Base-by-base conservation (phyloP, 2,113 vertebrate species). In the Ceyx cyanopectus region DNA sequence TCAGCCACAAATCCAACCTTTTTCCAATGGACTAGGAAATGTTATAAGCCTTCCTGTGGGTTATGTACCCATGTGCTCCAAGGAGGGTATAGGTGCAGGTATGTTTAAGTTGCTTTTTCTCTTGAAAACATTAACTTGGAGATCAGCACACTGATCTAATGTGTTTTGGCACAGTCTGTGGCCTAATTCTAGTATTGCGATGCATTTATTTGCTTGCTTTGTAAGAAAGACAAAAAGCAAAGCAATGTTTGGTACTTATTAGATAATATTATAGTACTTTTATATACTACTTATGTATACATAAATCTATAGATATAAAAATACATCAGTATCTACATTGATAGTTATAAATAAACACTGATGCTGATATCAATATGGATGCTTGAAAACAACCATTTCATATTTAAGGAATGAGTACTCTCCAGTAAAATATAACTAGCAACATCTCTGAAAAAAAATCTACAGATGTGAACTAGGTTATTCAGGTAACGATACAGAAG, bases 11-110 rank as follows among this genome's bases (percentile, higher is more conserved):
- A 81, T 81, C 15, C 65, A 72, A 7, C 3, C 6, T 20, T 14
- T 53, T 91, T 92, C 46, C 51, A 75, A 18, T 7, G 17, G 69
- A 37, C 34, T 32, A 23, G 53, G 30, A 77, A 66, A 72, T 37
- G 7, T 67, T 57, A 9, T 63, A 16, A 85, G 32, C 90, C 50
- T 45, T 73, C 20, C 27, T 1, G 3, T 70, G 10, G 1, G 58
- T 14, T 58, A 8, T 0, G 0, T 26, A 81, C n/a, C 24, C 14
- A 3, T 3, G 2, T 37, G 24, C 24, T 56, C 20, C 81, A 27
- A 37, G 74, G 34, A 34, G 18, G 18, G 34, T 37, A 23, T 15
- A 51, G 30, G 7, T 72, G 21, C 2, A 51, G 57, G 12, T 50
- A 50, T 10, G 8, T 50, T 93, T 69, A 69, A 62, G 10, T 22